These are phyloP conservation scores for Uropsilus gracilis DNA, from an alignment of 2,113 vertebrate species.

Conservation along the genomic window DNA sequence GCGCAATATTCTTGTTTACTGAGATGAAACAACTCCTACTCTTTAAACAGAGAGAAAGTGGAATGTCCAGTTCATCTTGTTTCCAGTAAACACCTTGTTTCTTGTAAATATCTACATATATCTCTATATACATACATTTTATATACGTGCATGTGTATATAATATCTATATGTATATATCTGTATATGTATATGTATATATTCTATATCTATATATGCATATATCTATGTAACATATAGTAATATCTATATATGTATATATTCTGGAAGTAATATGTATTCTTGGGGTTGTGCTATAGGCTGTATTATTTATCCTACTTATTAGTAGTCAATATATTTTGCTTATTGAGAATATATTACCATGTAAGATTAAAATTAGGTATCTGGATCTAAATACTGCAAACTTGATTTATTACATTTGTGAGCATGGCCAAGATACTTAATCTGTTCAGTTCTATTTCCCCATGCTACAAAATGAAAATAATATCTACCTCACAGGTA, in stretches of 20 bases:
- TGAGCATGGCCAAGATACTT: not conserved
- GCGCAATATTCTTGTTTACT: not conserved
- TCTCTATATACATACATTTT: too few relatives aligned
- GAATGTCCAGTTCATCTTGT: not conserved
- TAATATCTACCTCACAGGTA: not conserved
- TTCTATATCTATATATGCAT: too few relatives aligned
- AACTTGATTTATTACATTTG: not conserved
- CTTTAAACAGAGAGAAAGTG: not conserved
- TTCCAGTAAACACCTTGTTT: not conserved
- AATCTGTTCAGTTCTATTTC: not conserved
- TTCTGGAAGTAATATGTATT: not conserved
- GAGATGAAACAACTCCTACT: not conserved
- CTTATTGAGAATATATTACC: not conserved
- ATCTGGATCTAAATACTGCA: not conserved
- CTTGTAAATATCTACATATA: too few relatives aligned
- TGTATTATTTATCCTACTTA: not conserved
- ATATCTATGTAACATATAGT: too few relatives aligned
- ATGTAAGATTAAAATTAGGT: not conserved
- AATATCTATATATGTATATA: too few relatives aligned
- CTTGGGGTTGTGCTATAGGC: not conserved
- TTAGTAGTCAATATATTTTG: not conserved
- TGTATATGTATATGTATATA: too few relatives aligned
- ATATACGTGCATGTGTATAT: too few relatives aligned
- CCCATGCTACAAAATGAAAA: not conserved
- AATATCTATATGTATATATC: too few relatives aligned